Evolutionary conservation across 2,113 vertebrate species (phyloP), one percentile per base, ranked within the genome.

Genomic region (Origma solitaria): DNA sequence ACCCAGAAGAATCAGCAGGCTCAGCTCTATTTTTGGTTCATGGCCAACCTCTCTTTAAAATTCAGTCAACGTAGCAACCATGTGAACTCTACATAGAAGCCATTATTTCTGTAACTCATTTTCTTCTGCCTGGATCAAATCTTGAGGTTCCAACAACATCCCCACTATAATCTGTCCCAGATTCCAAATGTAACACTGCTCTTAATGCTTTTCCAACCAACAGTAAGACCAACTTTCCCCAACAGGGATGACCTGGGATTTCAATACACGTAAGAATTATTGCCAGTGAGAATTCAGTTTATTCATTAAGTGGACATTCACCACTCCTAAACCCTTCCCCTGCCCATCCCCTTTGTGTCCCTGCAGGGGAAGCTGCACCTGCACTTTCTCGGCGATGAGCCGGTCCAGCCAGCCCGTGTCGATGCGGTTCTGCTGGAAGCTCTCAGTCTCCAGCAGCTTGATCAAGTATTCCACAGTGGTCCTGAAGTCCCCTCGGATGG

Each of bases 381-480:
- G 99, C 94, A 99, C 99, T 98, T 99, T 99, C 97, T 99, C 99
- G 1, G 99, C 98, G 85, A 99, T 99, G 10, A 99, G 98, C 75
- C 99, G 98, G 92, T 99, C 99, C 96, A 99, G 94, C 99, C 99
- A 99, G 97, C 99, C 99, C 0, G 99, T 99, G 96, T 99, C 99
- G 2, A 99, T 99, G 97, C 96, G 98, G 97, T 99, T 99, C 79
- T 99, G 98, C 96, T 99, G 99, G 97, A 99, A 99, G 97, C 98
- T 99, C 96, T 99, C 99, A 0, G 99, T 99, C 97, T 99, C 99
- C 95, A 99, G 96, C 57, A 99, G 98, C 66, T 99, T 99, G 75
- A 99, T 99, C 95, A 99, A 97, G 94, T 99, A 99, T 90, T 99
- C 99, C 30, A 99, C 99, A 4, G 99, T 99, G 90, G 99, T 99